phyloP scores from a whole-genome alignment of 2,113 vertebrate species.

The Mola mola region DNA sequence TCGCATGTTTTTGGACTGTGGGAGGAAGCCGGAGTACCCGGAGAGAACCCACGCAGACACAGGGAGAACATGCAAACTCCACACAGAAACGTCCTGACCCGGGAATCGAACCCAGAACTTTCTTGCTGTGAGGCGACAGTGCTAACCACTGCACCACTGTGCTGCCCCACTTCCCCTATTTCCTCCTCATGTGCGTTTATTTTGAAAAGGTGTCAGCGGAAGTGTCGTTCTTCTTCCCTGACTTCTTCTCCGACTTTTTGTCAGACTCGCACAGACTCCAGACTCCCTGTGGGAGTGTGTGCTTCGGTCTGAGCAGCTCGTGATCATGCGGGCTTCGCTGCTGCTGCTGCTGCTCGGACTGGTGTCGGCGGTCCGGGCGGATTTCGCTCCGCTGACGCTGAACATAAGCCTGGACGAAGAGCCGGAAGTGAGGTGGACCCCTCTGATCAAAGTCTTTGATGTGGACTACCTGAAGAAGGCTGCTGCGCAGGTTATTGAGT shows the following conservation, averaged over 20 bases:
- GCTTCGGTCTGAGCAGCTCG: background rate
- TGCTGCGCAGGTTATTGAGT: conserved; percentile 78
- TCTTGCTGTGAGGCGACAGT: too few species aligned
- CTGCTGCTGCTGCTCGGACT: conserved; percentile 34
- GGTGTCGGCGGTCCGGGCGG: background rate
- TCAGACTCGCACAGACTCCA: too few species aligned
- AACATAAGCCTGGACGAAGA: conserved; percentile 76
- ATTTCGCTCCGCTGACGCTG: conserved; percentile 63
- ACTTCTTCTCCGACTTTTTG: too few species aligned
- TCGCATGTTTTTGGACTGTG: too few species aligned
- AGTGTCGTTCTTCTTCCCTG: background rate
- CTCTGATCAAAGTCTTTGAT: conserved; percentile 63
- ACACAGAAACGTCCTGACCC: too few species aligned
- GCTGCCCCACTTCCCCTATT: too few species aligned
- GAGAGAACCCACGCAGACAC: too few species aligned
- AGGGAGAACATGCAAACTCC: too few species aligned
- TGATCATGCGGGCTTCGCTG: background rate
- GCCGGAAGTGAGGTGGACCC: conserved; percentile 71
- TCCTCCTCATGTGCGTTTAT: conserved; percentile 17
- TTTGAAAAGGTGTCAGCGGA: conserved; percentile 38
- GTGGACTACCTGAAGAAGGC: conserved; percentile 63
- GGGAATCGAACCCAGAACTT: too few species aligned
- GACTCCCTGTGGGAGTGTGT: too few species aligned
- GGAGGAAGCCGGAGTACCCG: too few species aligned
- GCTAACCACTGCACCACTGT: too few species aligned